Evolutionary conservation across 2,113 vertebrate genomes (phyloP).

Genomic region (Blennius ocellaris): DNA sequence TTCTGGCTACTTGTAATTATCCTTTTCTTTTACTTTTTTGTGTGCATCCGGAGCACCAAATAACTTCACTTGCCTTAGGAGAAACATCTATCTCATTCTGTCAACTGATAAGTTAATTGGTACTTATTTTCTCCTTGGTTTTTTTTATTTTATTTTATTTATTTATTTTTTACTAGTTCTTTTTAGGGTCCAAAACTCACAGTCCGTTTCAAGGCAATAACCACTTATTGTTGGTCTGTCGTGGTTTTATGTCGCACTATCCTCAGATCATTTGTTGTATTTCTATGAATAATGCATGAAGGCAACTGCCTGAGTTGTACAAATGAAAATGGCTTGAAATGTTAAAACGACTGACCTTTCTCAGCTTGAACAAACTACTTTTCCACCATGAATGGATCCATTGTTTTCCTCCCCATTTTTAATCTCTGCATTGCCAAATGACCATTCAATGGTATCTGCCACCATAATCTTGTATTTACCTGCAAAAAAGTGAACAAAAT

Average conservation of each 20-base stretch:
- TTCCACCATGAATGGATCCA: background rate
- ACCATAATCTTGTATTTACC: background rate
- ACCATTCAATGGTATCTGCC: background rate
- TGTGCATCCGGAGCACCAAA: slow-evolving; percentile 52
- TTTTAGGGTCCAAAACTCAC: slow-evolving; percentile 15
- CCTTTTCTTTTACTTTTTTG: slow-evolving; percentile 46
- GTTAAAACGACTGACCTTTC: background rate
- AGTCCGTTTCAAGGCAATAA: slow-evolving; percentile 6
- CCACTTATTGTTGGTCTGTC: slow-evolving; percentile 29
- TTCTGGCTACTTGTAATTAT: slow-evolving; percentile 60
- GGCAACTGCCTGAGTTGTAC: slow-evolving; percentile 19
- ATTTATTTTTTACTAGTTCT: slow-evolving; percentile 7
- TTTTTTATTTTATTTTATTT: too few species aligned
- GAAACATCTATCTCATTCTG: slow-evolving; percentile 52
- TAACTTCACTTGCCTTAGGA: slow-evolving; percentile 55
- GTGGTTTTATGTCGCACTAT: slow-evolving; percentile 16
- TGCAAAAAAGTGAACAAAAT: background rate
- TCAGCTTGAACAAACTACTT: slow-evolving; percentile 12
- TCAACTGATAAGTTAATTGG: slow-evolving; percentile 59
- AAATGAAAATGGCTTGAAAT: background rate
- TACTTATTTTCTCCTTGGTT: slow-evolving; percentile 27
- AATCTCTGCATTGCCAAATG: slow-evolving; percentile 4
- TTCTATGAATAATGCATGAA: slow-evolving; percentile 21
- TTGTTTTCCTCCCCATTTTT: background rate
- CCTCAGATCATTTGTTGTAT: slow-evolving; percentile 39